phyloP scores from a whole-genome alignment of 2,888 invertebrate genomes.

The Tenthredo amoena region DNA sequence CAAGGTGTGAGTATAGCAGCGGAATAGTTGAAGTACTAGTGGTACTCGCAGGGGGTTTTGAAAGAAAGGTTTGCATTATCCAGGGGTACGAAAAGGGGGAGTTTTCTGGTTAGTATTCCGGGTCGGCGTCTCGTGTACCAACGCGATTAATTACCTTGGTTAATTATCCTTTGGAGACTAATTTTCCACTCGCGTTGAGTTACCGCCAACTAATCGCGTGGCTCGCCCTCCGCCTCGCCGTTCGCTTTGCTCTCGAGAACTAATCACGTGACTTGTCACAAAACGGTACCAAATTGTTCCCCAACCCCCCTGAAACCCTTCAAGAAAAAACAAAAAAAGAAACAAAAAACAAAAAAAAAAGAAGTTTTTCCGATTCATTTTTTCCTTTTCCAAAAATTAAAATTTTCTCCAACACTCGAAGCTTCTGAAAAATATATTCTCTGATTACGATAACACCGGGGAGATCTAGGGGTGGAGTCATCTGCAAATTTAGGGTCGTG shows the following conservation, averaged over 20 bases:
- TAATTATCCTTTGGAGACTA: constrained; percentile 74
- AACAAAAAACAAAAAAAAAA: not conserved
- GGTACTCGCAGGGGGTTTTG: not conserved
- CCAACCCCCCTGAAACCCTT: not conserved
- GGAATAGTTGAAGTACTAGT: too few species aligned
- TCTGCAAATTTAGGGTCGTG: constrained; percentile 7
- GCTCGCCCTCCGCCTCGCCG: constrained; percentile 54
- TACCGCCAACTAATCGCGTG: constrained; percentile 69
- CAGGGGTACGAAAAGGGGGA: not conserved
- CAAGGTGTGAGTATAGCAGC: not conserved
- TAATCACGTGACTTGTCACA: constrained; percentile 55
- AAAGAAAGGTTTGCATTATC: not conserved
- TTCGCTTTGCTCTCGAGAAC: constrained; percentile 53
- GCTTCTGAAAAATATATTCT: not conserved
- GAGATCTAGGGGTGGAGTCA: not conserved
- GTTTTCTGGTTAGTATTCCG: constrained; percentile 70
- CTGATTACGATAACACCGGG: not conserved
- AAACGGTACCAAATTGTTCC: constrained; percentile 10
- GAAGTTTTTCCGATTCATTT: not conserved
- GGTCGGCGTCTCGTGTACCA: constrained; percentile 61
- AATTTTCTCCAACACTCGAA: not conserved
- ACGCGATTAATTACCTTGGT: constrained; percentile 72
- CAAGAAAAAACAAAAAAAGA: not conserved
- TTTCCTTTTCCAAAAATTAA: not conserved
- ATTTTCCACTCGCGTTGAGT: constrained; percentile 67